Percentiles rank a stretch among this genome's conserved stretches.
phyloP scores from a whole-genome alignment of 2,113 vertebrate species.

The Paraplagusia blochii region DNA sequence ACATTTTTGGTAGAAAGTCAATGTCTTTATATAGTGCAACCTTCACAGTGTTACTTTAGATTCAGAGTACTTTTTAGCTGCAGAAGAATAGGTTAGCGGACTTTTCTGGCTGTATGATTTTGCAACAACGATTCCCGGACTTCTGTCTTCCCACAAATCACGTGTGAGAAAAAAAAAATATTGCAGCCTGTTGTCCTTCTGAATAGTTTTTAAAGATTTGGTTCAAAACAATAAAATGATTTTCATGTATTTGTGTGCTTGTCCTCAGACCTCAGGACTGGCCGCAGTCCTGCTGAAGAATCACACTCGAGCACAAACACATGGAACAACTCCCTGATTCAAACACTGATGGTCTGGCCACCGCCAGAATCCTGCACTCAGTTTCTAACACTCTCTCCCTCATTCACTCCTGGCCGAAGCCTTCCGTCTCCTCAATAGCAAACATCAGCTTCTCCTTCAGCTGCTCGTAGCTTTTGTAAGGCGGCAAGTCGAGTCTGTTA shows the following conservation, averaged over 20 bases:
- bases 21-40: slow-evolving; percentile 14
- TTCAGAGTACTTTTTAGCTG: neutral
- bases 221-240: slow-evolving; percentile 18
- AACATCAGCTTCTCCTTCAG: slow-evolving; percentile 97
- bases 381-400: neutral
- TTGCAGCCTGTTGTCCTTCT: slow-evolving; percentile 17
- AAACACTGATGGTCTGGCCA: slow-evolving; percentile 30
- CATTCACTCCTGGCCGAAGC: slow-evolving; percentile 92
- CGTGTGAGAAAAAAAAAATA: neutral
- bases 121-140: too few species aligned
- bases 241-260: neutral
- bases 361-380: slow-evolving; percentile 15
- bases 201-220: slow-evolving; percentile 45
- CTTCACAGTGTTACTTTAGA: slow-evolving; percentile 9
- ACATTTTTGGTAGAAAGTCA: slow-evolving; percentile 25
- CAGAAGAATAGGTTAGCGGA: neutral
- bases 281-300: slow-evolving; percentile 9
- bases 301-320: slow-evolving; percentile 26
- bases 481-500: slow-evolving; percentile 94
- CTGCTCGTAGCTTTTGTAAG: slow-evolving; percentile 98
- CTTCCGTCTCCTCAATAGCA: slow-evolving; percentile 98
- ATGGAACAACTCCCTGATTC: slow-evolving; percentile 50
- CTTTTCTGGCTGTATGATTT: neutral
- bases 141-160: slow-evolving; percentile 1
- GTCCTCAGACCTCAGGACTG: slow-evolving; percentile 16